Conservation (phyloP, 2,113 vertebrate species). For the Sterrhoptilus dennistouni region DNA sequence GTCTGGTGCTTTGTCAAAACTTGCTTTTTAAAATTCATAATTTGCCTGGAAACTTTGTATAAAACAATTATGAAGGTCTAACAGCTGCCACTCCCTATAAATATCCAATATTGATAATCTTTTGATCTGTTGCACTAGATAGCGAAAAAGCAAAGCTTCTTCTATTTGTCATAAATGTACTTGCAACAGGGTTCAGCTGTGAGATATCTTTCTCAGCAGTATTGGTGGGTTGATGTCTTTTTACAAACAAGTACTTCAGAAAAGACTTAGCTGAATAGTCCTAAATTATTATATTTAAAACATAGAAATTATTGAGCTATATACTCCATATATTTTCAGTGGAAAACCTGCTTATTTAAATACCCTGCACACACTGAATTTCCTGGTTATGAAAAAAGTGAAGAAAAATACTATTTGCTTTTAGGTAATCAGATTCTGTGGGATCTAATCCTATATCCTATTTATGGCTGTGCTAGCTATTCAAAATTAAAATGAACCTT, state of each 20-base stretch:
- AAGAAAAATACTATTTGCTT: constrained; percentile 83
- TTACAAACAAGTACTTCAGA: neutral
- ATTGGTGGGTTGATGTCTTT: neutral
- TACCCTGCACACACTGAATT: constrained; percentile 37
- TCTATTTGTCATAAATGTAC: neutral
- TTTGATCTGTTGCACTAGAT: neutral
- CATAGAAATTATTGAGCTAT: neutral
- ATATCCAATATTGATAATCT: neutral
- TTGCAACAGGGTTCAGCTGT: neutral
- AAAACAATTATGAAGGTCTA: neutral
- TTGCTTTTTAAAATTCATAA: neutral
- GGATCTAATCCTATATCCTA: constrained; percentile 92
- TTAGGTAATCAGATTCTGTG: constrained; percentile 92
- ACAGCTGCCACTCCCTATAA: neutral
- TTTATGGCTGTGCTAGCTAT: constrained; percentile 87
- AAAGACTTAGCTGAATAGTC: neutral
- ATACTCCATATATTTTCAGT: constrained; percentile 18
- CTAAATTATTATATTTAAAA: constrained; percentile 31
- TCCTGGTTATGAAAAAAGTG: constrained; percentile 48
- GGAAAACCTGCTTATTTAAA: constrained; percentile 39
- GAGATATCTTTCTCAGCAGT: neutral
- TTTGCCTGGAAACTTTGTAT: neutral
- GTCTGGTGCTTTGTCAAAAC: neutral
- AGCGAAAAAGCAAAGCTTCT: neutral
- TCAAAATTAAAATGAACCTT: constrained; percentile 98